Evolutionary conservation across 2,113 vertebrate genomes (phyloP).

Genomic region (Pterocles gutturalis): DNA sequence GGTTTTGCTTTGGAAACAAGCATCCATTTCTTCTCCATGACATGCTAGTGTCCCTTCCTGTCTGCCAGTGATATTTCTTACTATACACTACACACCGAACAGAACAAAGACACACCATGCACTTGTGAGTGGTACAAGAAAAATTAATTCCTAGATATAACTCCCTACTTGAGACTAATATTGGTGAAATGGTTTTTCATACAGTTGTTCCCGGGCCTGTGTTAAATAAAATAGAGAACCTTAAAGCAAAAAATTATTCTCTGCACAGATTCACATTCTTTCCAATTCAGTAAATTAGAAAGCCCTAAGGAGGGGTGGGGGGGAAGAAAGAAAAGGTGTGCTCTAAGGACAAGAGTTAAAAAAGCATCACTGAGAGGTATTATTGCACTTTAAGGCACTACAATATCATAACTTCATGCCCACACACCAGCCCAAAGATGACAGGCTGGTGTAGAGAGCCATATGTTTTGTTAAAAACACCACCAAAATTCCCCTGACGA

Average conservation of each 20-base stretch:
- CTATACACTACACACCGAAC: not conserved
- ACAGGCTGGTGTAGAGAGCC: not conserved
- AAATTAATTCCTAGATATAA: not conserved
- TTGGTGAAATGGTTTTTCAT: not conserved
- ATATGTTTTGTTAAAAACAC: not conserved
- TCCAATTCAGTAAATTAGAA: not conserved
- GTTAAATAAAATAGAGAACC: not conserved
- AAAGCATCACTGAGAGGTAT: not conserved
- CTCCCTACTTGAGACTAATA: not conserved
- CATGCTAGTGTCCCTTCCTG: not conserved
- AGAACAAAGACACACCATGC: not conserved
- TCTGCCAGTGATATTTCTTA: not conserved
- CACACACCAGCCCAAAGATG: not conserved
- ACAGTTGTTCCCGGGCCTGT: not conserved
- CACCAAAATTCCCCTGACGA: not conserved
- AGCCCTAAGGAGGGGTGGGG: not conserved
- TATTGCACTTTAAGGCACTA: not conserved
- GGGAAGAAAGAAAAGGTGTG: not conserved
- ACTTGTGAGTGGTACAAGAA: not conserved
- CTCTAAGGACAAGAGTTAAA: not conserved
- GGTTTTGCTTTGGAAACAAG: not conserved
- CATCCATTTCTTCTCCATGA: not conserved
- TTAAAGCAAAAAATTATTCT: not conserved
- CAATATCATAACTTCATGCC: not conserved
- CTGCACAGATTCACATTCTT: not conserved